Base-by-base conservation (phyloP, 2,113 vertebrate genomes). In the Hiodon tergisus region DNA sequence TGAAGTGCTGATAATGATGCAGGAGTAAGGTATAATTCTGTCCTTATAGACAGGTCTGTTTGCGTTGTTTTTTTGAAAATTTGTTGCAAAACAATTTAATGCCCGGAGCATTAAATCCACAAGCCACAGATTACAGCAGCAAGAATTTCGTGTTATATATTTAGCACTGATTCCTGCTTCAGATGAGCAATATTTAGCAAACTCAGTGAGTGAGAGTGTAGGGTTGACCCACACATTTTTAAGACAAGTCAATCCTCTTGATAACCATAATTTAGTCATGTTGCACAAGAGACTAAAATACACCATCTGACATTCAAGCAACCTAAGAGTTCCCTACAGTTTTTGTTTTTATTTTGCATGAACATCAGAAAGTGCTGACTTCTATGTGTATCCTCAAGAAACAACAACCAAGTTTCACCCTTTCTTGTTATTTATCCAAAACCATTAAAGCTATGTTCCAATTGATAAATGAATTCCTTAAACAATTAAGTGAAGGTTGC, bases 251-350 rank as follows among this genome's bases (percentile, higher is more conserved):
- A 72, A 67, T 69, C 69, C 62, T 71, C 72, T 66, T 69, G 78
- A 75, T 82, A 80, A 78, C 81, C 78, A 67, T 61, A 62, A 57
- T 73, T 31, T 68, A 67, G 77, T 77, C 77, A 77, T 79, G 74
- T 77, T 67, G 67, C 72, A 65, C 69, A 46, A 61, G 68, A 77
- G 78, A 79, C 76, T 54, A 53, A 78, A 79, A 79, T 66, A 77
- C 4, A 46, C 76, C 69, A 69, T 68, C 58, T 76, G 75, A 77
- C 73, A 72, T 78, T 80, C 75, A 31, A 31, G 31, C 31, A 31
- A 31, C 31, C 31, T 31, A 31, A 31, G 31, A 31, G 31, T 31
- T 31, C 31, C 31, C 31, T 31, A 2, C 31, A 31, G 31, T 31
- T 31, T 31, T 31, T 31, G 31, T 69, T 66, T 76, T 69, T 77